Evolutionary conservation across 2,113 vertebrate genomes (phyloP).

Genomic region (Lichenostomus cassidix): DNA sequence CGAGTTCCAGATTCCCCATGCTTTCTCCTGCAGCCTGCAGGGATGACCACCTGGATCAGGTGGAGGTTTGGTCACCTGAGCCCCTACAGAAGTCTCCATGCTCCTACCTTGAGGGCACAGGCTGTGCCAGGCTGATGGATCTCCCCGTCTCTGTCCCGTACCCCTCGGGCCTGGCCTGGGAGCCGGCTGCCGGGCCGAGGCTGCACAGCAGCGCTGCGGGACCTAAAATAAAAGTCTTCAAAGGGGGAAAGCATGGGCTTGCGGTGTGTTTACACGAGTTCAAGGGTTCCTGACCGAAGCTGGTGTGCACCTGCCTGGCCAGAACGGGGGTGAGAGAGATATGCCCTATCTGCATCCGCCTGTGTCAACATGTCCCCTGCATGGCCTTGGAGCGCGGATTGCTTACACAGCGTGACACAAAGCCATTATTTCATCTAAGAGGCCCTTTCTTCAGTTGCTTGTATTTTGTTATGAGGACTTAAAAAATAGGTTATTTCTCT

Average conservation of each 20-base stretch:
- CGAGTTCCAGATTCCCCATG: neutral
- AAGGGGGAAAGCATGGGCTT: neutral
- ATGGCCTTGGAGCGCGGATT: neutral
- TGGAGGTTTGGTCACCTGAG: neutral
- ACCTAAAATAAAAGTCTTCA: neutral
- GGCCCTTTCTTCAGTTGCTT: neutral
- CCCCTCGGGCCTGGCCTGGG: fast-evolving
- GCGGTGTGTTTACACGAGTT: neutral
- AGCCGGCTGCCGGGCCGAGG: neutral
- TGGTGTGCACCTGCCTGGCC: neutral
- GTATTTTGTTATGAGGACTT: neutral
- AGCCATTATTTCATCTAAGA: neutral
- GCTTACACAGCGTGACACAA: neutral
- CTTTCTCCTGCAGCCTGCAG: neutral
- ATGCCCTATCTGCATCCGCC: neutral
- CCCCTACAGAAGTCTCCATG: fast-evolving
- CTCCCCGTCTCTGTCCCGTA: fast-evolving
- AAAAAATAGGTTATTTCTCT: neutral
- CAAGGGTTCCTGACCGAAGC: neutral
- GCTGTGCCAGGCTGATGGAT: fast-evolving
- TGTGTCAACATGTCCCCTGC: neutral
- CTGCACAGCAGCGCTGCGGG: neutral
- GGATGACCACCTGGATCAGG: neutral
- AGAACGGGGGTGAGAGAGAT: neutral
- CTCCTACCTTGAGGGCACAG: neutral